Conservation (phyloP, 2,113 vertebrate genomes). For the Arizona elegans region DNA sequence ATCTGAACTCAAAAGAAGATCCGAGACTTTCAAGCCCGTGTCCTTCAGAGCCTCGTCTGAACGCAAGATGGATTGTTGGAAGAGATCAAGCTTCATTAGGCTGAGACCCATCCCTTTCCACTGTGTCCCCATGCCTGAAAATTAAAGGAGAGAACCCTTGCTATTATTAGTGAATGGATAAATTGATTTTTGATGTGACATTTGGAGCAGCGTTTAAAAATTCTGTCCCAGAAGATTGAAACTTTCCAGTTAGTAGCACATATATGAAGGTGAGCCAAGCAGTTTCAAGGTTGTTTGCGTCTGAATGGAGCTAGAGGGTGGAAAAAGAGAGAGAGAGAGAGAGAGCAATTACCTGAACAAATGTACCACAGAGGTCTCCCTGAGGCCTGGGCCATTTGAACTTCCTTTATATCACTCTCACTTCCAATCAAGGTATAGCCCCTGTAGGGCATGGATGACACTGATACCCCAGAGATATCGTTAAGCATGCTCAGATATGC, state of each 20-base stretch:
- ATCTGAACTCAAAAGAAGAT: conserved; percentile 78
- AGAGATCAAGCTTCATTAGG: conserved; percentile 84
- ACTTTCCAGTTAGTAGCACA: background rate
- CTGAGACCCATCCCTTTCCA: conserved; percentile 90
- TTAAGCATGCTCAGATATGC: conserved; percentile 82
- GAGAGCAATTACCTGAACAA: conserved; percentile 83
- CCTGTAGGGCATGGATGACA: conserved; percentile 81
- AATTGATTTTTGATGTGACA: background rate
- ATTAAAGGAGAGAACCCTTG: background rate
- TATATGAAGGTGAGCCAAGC: background rate
- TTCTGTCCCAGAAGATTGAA: background rate
- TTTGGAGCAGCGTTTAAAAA: background rate
- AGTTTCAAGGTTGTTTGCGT: background rate
- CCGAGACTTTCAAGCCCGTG: conserved; percentile 83
- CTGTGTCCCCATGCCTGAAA: conserved; percentile 92
- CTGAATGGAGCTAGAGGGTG: background rate
- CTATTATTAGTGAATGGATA: background rate
- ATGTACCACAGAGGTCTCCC: conserved; percentile 88
- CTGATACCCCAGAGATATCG: conserved; percentile 72
- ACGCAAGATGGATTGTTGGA: conserved; percentile 83
- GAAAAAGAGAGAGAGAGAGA: no score
- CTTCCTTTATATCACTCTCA: conserved; percentile 67
- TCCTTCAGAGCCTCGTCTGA: conserved; percentile 79
- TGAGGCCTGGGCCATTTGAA: conserved; percentile 73
- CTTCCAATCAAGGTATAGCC: conserved; percentile 81